Conservation (phyloP, 1,140 invertebrate species). For the Drosophila burlai region DNA sequence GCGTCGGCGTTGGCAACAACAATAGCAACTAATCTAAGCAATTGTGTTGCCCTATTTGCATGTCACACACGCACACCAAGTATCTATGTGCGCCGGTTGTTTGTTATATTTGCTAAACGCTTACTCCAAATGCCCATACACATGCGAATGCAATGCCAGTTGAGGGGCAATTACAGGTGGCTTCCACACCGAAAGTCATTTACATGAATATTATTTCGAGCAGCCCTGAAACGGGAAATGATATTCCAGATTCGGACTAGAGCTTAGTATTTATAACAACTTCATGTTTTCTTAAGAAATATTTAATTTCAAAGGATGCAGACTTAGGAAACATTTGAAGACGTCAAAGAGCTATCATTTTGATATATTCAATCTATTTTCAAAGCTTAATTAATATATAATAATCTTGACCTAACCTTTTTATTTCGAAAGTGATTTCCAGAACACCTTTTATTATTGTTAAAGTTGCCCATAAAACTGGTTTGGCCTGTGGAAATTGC, state of each 20-base stretch:
- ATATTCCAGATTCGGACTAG: constrained; percentile 25
- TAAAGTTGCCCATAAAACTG: constrained; percentile 18
- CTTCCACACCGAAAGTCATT: constrained; percentile 50
- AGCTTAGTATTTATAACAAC: not conserved
- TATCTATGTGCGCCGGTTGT: constrained; percentile 49
- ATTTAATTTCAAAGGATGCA: not conserved
- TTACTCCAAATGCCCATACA: constrained; percentile 48
- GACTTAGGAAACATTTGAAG: not conserved
- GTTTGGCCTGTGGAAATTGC: constrained; percentile 38
- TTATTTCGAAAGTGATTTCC: not conserved
- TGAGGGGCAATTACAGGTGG: constrained; percentile 61
- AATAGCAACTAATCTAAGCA: constrained; percentile 64
- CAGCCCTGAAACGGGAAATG: constrained; percentile 28
- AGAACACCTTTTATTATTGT: constrained; percentile 32
- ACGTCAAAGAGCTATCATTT: too few relatives aligned
- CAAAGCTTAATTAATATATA: not conserved
- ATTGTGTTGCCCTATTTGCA: constrained; percentile 65
- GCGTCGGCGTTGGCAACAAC: constrained; percentile 26
- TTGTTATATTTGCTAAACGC: constrained; percentile 78
- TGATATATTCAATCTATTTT: not conserved
- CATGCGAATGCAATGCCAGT: not conserved
- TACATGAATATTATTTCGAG: constrained; percentile 72
- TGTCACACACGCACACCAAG: constrained; percentile 28
- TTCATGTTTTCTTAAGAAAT: not conserved
- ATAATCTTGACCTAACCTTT: not conserved